Evolutionary conservation across 2,113 vertebrate genomes (phyloP).

Genomic region (Monarcha castaneiventris): DNA sequence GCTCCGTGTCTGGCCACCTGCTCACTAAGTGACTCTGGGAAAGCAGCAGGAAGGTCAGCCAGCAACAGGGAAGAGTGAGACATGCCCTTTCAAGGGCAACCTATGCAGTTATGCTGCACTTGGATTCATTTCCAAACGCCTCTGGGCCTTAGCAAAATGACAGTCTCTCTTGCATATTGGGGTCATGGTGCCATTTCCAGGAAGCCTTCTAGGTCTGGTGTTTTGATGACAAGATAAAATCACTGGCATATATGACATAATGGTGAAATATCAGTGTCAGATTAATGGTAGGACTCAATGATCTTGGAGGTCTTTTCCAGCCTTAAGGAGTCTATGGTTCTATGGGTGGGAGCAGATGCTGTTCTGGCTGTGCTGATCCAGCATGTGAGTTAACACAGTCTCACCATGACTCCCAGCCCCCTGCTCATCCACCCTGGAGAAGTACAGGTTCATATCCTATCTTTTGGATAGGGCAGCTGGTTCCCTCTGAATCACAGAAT

Average conservation of each 20-base stretch:
- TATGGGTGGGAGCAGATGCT: not conserved
- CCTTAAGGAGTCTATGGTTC: not conserved
- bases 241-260: not conserved
- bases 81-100: not conserved
- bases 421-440: not conserved
- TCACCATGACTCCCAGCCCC: rapidly evolving
- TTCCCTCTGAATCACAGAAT: not conserved
- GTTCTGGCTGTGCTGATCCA: not conserved
- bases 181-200: not conserved
- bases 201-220: not conserved
- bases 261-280: not conserved
- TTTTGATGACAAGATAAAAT: not conserved
- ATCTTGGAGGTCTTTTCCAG: not conserved
- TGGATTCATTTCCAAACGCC: not conserved
- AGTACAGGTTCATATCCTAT: not conserved
- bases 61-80: not conserved
- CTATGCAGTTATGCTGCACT: not conserved
- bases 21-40: not conserved
- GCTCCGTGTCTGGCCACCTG: not conserved
- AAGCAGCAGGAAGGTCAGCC: not conserved
- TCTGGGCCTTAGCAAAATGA: not conserved
- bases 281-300: too few relatives aligned
- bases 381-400: not conserved
- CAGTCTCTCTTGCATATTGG: not conserved
- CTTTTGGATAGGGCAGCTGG: not conserved